These are phyloP conservation scores for Rhineura floridana DNA, from an alignment of 2,113 vertebrate genomes.

Conservation along the genomic window DNA sequence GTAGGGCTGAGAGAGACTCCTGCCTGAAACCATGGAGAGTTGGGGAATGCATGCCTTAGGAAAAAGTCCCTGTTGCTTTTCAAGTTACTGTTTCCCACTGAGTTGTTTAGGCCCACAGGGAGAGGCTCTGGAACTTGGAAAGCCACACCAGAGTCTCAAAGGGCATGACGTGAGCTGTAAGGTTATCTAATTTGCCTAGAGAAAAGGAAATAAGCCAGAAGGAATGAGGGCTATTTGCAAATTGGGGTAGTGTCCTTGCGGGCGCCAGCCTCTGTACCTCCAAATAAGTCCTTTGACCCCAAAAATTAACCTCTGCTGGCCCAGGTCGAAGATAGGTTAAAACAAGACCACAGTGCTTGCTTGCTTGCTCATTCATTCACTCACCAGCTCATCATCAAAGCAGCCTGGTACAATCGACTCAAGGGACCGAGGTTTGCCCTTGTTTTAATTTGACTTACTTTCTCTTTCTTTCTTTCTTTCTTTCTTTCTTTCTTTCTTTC, in stretches of 20 bases:
- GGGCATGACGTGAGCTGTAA: constrained; percentile 71
- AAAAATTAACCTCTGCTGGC: constrained; percentile 82
- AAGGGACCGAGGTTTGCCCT: neutral
- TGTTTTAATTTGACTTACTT: neutral
- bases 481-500: no score
- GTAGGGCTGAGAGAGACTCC: no score
- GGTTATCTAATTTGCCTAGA: constrained; percentile 78
- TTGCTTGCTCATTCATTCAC: neutral
- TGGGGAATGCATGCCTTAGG: no score
- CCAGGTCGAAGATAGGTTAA: constrained; percentile 47
- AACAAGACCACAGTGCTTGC: neutral
- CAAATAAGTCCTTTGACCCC: constrained; percentile 73
- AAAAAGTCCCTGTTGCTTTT: neutral
- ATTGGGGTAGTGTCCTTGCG: constrained; percentile 80
- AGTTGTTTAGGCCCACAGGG: no score
- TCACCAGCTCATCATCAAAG: neutral
- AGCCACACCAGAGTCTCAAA: neutral
- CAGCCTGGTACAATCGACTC: neutral
- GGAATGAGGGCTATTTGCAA: constrained; percentile 80
- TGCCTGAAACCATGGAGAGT: no score
- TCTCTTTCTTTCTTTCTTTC: neutral
- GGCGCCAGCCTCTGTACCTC: constrained; percentile 82
- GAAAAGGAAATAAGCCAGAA: constrained; percentile 74
- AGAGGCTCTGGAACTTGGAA: neutral
- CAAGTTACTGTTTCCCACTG: neutral